Conservation (phyloP, 2,888 invertebrate species). For the Palloptera scutellata region DNA sequence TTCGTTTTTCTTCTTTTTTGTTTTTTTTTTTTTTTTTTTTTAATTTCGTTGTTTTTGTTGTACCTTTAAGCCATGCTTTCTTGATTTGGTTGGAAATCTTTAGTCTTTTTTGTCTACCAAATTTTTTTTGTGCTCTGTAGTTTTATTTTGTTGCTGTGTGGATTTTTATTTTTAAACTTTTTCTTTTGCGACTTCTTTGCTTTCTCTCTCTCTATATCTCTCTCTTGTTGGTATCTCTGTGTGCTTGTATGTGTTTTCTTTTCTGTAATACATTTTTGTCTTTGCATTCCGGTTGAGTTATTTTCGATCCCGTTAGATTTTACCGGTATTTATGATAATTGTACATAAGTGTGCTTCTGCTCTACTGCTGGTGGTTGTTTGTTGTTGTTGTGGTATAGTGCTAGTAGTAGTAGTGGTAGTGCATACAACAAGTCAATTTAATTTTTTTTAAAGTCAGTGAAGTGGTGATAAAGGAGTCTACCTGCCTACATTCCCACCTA, state of each 20-base stretch:
- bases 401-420: too few species aligned
- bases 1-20: slow-evolving; percentile 14
- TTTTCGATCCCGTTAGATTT: slow-evolving; percentile 48
- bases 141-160: slow-evolving; percentile 1
- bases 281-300: slow-evolving; percentile 49
- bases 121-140: not conserved
- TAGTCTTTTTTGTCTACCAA: slow-evolving; percentile 2
- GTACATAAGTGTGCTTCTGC: slow-evolving; percentile 23
- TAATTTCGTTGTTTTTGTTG: slow-evolving; percentile 10
- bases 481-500: too few species aligned
- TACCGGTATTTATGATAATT: slow-evolving; percentile 45
- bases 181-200: slow-evolving; percentile 10
- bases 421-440: too few species aligned
- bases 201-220: slow-evolving; percentile 33
- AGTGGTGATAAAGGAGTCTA: too few species aligned
- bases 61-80: slow-evolving; percentile 13
- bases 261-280: not conserved
- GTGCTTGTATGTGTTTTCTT: slow-evolving; percentile 17
- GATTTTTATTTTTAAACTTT: not conserved
- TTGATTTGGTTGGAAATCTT: not conserved
- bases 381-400: too few species aligned
- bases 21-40: not conserved
- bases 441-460: too few species aligned
- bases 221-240: slow-evolving; percentile 17
- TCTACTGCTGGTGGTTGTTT: too few species aligned